phyloP scores from a whole-genome alignment of 2,113 vertebrate genomes.

The Leuciscus idus region DNA sequence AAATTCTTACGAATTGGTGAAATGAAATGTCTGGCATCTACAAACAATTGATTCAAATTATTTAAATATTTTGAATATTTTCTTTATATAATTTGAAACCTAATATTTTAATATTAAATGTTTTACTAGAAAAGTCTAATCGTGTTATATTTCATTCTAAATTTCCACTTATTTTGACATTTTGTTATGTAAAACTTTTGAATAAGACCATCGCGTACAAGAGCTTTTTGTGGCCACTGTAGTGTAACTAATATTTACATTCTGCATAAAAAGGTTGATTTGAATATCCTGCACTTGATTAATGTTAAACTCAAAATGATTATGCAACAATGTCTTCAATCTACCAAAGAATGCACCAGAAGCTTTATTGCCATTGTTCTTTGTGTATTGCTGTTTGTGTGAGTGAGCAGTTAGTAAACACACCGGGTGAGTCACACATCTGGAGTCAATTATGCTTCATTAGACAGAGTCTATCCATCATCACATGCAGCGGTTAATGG shows the following conservation, averaged over 20 bases:
- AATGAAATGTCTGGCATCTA: too few species aligned
- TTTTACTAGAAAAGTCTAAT: too few species aligned
- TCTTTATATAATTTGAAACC: too few species aligned
- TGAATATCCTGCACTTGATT: not conserved
- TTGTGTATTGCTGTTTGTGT: conserved; percentile 2
- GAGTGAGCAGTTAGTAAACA: conserved; percentile 13
- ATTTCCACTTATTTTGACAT: too few species aligned
- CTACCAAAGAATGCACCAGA: not conserved
- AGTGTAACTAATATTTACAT: not conserved
- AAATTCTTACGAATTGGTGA: too few species aligned
- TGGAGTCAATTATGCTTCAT: conserved; percentile 28
- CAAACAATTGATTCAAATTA: too few species aligned
- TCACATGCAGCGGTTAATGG: conserved; percentile 44
- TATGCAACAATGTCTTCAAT: conserved; percentile 7
- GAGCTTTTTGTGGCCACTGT: not conserved
- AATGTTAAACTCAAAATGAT: not conserved
- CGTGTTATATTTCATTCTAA: too few species aligned
- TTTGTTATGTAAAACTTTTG: not conserved
- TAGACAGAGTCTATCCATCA: conserved; percentile 23
- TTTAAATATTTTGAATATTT: too few species aligned
- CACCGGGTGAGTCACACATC: conserved; percentile 7
- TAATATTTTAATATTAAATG: too few species aligned
- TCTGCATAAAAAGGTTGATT: not conserved
- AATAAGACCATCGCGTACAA: not conserved
- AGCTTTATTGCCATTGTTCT: not conserved